Evolutionary conservation across 2,797 vertebrate genomes (phyloP).

Genomic region (Limosa lapponica): DNA sequence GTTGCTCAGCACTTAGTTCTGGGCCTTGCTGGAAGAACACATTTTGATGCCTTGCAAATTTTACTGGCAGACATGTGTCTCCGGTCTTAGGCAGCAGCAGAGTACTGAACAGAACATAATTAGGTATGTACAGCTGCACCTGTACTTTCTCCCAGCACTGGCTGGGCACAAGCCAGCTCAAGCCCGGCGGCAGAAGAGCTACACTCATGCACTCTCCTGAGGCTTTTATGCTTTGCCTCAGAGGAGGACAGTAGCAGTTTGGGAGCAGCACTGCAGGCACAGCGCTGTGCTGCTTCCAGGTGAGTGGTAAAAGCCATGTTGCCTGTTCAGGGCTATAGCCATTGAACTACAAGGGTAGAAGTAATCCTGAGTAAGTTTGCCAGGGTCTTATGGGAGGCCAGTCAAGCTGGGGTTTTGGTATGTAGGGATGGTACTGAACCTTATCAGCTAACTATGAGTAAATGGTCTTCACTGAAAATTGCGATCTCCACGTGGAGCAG

Average conservation of each 20-base stretch:
- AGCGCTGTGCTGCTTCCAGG: accelerated
- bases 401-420: not conserved
- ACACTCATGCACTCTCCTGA: accelerated
- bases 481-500: accelerated
- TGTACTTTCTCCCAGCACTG: not conserved
- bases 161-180: not conserved
- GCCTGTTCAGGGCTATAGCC: not conserved
- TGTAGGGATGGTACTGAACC: not conserved
- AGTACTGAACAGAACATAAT: accelerated
- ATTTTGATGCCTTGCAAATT: not conserved
- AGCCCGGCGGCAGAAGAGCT: not conserved
- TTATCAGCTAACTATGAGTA: not conserved
- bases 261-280: not conserved
- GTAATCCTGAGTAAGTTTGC: not conserved
- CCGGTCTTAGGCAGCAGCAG: not conserved
- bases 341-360: not conserved
- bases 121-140: not conserved
- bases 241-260: not conserved
- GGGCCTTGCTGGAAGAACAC: accelerated
- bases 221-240: accelerated
- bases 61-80: not conserved
- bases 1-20: not conserved
- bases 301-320: accelerated
- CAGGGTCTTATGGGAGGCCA: not conserved
- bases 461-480: not conserved